Evolutionary conservation across 2,797 vertebrate species (phyloP).

Genomic region (Arnoldichthys spilopterus): DNA sequence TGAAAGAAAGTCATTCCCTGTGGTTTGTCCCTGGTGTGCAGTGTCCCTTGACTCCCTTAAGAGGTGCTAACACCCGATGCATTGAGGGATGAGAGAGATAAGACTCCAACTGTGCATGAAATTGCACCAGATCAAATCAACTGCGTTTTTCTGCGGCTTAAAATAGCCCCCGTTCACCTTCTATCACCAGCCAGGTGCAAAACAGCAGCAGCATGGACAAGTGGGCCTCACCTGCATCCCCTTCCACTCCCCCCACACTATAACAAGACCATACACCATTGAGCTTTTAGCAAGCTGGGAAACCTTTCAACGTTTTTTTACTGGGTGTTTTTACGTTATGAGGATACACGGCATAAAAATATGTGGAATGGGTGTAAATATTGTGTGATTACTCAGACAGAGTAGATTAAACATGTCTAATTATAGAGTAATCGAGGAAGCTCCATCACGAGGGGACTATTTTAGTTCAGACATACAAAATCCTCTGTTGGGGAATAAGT

Average conservation of each 20-base stretch:
- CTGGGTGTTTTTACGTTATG: not conserved
- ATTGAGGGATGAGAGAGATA: constrained; percentile 47
- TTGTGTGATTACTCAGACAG: not conserved
- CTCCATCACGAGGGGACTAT: not conserved
- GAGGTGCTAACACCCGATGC: constrained; percentile 34
- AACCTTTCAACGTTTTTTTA: not conserved
- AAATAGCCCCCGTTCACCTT: constrained; percentile 48
- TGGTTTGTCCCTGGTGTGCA: constrained; percentile 47
- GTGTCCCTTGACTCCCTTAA: constrained; percentile 47
- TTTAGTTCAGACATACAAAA: not conserved
- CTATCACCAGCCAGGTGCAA: constrained; percentile 46
- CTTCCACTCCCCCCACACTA: not conserved
- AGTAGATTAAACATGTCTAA: not conserved
- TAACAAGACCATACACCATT: not conserved
- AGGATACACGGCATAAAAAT: not conserved
- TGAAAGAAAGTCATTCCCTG: not conserved
- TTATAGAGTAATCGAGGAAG: not conserved
- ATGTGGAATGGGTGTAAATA: not conserved
- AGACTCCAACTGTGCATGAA: constrained; percentile 59
- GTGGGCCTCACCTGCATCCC: constrained; percentile 2
- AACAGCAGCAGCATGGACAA: constrained; percentile 27
- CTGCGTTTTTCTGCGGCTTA: constrained; percentile 46
- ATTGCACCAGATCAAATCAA: constrained; percentile 53
- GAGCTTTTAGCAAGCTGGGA: not conserved
- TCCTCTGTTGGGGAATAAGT: not conserved